Evolutionary conservation across 2,797 vertebrate genomes (phyloP).

Genomic region (Gymnothorax javanicus): DNA sequence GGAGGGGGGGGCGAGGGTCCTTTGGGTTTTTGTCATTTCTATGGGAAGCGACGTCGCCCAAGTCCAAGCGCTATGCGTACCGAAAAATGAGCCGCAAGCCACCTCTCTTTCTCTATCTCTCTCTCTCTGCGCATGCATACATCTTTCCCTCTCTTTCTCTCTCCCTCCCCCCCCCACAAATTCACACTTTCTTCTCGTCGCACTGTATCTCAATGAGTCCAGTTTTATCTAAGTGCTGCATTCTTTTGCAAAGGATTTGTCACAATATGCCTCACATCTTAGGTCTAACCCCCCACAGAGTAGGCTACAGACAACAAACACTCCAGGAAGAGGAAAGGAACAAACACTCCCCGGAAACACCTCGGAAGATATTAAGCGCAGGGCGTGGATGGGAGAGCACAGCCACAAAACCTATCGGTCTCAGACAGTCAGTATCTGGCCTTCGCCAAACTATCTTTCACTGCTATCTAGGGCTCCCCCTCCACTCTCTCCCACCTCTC

Average conservation of each 20-base stretch:
- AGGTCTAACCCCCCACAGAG: too few relatives aligned
- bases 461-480: too few relatives aligned
- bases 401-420: not conserved
- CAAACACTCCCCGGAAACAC: not conserved
- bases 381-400: not conserved
- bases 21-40: not conserved
- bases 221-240: not conserved
- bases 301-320: not conserved
- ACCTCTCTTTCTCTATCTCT: not conserved
- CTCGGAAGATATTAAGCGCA: not conserved
- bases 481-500: not conserved
- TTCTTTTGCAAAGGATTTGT: not conserved
- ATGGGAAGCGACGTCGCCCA: not conserved
- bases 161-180: not conserved
- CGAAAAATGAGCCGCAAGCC: not conserved
- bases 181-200: not conserved
- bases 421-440: not conserved
- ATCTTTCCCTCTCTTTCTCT: not conserved
- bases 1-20: not conserved
- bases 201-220: not conserved
- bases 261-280: not conserved
- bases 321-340: not conserved
- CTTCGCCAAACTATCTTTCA: not conserved
- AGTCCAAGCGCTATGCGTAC: not conserved
- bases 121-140: not conserved